These are phyloP conservation scores for Haliclona indistincta DNA, from an alignment of 37 sponge, comb jelly and placozoan genomes.

Conservation along the genomic window DNA sequence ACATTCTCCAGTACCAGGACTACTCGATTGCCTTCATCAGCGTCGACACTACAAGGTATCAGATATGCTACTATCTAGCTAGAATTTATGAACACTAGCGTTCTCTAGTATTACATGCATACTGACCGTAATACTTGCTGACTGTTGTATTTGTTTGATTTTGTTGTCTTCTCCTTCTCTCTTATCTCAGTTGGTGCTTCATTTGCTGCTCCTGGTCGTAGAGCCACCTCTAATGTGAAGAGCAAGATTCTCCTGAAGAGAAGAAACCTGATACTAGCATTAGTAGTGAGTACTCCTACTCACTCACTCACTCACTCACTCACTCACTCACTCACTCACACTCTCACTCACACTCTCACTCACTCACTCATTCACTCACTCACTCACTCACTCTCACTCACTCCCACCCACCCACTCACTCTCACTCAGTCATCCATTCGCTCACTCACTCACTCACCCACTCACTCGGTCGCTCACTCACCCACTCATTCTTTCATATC, in stretches of 20 bases:
- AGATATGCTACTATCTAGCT: background rate
- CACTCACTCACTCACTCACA: background rate
- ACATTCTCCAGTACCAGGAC: conserved; percentile 1
- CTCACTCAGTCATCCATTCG: no score
- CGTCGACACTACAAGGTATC: conserved; percentile 16
- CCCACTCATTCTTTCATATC: background rate
- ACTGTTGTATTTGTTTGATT: no score
- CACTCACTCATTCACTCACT: no score
- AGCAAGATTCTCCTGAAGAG: conserved; percentile 60
- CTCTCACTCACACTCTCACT: background rate
- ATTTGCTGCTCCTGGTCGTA: background rate
- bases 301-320: background rate
- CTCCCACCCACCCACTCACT: no score
- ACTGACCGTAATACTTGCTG: no score
- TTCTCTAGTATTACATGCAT: no score
- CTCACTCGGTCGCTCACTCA: background rate
- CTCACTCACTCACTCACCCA: no score
- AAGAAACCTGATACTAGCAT: conserved; percentile 45
- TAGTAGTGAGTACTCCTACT: conserved; percentile 53
- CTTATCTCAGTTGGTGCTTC: background rate
- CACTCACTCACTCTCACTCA: no score
- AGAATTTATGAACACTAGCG: background rate
- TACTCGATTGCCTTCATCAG: background rate
- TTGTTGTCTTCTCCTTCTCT: no score
- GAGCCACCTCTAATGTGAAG: conserved; percentile 27